A percentile compares a stretch with the other conserved stretches of the same genome.
These are phyloP conservation scores for Podilymbus podiceps DNA, from an alignment of 2,113 vertebrate genomes.

Conservation along the genomic window DNA sequence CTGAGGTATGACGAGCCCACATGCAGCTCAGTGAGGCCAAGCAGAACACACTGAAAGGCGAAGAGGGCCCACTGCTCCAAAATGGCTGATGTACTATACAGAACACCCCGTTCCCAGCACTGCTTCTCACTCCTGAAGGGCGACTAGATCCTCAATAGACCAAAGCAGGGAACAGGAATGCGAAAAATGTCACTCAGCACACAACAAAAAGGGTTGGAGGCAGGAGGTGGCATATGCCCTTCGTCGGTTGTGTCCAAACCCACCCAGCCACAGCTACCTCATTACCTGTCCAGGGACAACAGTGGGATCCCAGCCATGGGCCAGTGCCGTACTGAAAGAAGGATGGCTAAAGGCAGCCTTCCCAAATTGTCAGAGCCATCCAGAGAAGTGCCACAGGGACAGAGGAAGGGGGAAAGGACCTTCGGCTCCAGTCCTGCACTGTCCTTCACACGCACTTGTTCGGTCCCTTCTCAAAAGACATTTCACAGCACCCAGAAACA, in stretches of 20 bases:
- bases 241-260: not conserved
- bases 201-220: not conserved
- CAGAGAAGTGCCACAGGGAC: not conserved
- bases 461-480: not conserved
- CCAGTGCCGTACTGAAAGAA: not conserved
- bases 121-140: not conserved
- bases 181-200: not conserved
- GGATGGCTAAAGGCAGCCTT: not conserved
- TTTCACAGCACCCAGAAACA: not conserved
- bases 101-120: not conserved
- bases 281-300: not conserved
- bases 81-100: rapidly evolving
- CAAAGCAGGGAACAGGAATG: not conserved
- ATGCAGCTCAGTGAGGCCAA: not conserved
- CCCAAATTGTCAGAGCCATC: not conserved
- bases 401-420: not conserved
- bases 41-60: not conserved
- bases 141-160: not conserved
- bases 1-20: not conserved
- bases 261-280: rapidly evolving
- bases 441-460: rapidly evolving
- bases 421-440: not conserved
- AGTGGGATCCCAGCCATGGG: not conserved
- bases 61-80: not conserved
- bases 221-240: not conserved